Base-by-base conservation (phyloP, 2,113 vertebrate species). In the Onychorhynchus coronatus region DNA sequence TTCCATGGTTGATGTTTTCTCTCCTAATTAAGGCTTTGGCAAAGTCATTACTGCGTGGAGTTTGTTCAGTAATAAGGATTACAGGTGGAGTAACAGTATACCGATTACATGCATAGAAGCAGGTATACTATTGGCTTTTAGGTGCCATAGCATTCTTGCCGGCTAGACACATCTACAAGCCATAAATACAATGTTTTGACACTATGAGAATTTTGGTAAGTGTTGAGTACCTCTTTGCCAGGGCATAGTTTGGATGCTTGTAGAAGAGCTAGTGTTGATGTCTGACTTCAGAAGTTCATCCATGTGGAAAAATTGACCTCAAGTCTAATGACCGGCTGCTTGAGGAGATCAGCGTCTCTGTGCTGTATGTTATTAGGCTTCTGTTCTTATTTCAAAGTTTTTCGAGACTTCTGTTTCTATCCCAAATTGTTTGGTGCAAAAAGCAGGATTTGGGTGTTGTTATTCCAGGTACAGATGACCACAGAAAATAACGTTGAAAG, bases 1-100 rank as follows among this genome's bases (percentile, higher is more conserved):
- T 93, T 81, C 55, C 2, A 2, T 47, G 46, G n/a, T 42, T 91
- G 63, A 2, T 72, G 30, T 91, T 94, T 91, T 95, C 58, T 65
- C 37, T 63, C 31, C 58, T 92, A 92, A 93, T 94, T 76, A 91
- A 88, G 68, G 52, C 85, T 95, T 93, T 89, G 12, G 5, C 28
- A 63, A 67, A 86, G 74, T 78, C 47, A 14, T 74, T 72, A 49
- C 55, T 41, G 8, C n/a, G 35, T 93, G 83, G 74, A 44, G 37
- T 77, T 88, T 2, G 8, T 86, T 92, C 61, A 88, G 5, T 84
- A 75, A 52, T 58, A 74, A 66, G 53, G 73, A 39, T 88, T 93
- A 86, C 72, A 77, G 67, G 25, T 74, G 22, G 52, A 56, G 52
- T 74, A 95, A 88, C 68, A 90, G 47, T 86, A 94, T 56, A 49